Conservation (phyloP, 2,797 vertebrate genomes). For the Muscicapa comitata region DNA sequence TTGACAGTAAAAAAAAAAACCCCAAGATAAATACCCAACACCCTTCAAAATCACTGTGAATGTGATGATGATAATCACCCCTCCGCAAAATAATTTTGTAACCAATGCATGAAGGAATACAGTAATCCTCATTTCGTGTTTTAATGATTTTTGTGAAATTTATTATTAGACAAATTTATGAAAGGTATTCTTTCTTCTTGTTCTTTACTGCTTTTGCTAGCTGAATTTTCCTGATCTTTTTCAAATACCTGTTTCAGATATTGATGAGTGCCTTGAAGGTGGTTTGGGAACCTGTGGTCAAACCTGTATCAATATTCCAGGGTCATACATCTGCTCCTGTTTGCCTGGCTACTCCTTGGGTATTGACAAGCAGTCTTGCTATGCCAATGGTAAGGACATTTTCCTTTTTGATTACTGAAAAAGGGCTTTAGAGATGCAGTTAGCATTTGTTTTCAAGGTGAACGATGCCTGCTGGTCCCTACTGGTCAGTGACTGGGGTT, state of each 20-base stretch:
- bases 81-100: neutral
- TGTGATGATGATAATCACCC: neutral
- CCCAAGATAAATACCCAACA: neutral
- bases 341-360: constrained; percentile 48
- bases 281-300: constrained; percentile 59
- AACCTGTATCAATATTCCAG: constrained; percentile 59
- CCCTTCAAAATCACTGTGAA: neutral
- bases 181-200: neutral
- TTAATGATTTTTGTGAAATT: neutral
- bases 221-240: neutral
- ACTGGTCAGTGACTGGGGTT: rapidly evolving
- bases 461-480: neutral
- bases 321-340: constrained; percentile 63
- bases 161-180: neutral
- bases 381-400: constrained; percentile 4
- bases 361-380: constrained; percentile 47
- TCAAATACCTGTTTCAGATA: constrained; percentile 49
- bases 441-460: neutral
- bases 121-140: neutral
- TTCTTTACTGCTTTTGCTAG: neutral
- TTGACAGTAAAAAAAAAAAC: neutral
- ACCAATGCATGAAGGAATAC: neutral
- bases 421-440: neutral
- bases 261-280: constrained; percentile 63
- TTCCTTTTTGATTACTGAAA: neutral